Percentiles rank a stretch among this genome's conserved stretches.
These are phyloP conservation scores for Heliconius himera DNA, from an alignment of 1,140 invertebrate species.

Conservation along the genomic window DNA sequence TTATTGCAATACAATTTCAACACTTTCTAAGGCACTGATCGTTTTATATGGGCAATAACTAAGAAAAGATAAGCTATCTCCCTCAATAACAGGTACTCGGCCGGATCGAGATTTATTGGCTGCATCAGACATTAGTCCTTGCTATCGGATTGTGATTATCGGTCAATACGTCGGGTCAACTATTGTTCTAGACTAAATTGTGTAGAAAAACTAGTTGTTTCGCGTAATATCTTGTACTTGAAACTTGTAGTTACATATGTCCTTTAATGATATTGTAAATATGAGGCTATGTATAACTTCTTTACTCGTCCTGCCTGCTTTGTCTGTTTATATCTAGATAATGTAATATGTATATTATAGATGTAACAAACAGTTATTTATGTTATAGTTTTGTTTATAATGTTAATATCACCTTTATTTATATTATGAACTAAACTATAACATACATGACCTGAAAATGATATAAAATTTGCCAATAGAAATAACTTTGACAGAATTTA, in stretches of 20 bases:
- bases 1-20: slow-evolving; percentile 41
- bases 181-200: slow-evolving; percentile 48
- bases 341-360: not conserved
- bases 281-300: not conserved
- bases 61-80: slow-evolving; percentile 62
- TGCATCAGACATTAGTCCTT: slow-evolving; percentile 57
- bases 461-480: too few species aligned
- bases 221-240: not conserved
- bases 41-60: slow-evolving; percentile 52
- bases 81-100: slow-evolving; percentile 56
- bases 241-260: not conserved
- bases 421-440: too few species aligned
- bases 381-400: too few species aligned
- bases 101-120: slow-evolving; percentile 54
- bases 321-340: not conserved
- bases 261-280: not conserved
- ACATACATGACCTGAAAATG: too few species aligned
- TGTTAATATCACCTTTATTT: too few species aligned
- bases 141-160: slow-evolving; percentile 60
- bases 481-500: too few species aligned
- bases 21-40: slow-evolving; percentile 47
- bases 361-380: not conserved
- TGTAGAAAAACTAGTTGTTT: slow-evolving; percentile 21
- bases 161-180: slow-evolving; percentile 56
- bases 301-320: not conserved